Percentiles rank a stretch among this genome's conserved stretches.
Evolutionary conservation across 1,140 invertebrate species (phyloP).

Genomic region (Dendroctonus ponderosae): DNA sequence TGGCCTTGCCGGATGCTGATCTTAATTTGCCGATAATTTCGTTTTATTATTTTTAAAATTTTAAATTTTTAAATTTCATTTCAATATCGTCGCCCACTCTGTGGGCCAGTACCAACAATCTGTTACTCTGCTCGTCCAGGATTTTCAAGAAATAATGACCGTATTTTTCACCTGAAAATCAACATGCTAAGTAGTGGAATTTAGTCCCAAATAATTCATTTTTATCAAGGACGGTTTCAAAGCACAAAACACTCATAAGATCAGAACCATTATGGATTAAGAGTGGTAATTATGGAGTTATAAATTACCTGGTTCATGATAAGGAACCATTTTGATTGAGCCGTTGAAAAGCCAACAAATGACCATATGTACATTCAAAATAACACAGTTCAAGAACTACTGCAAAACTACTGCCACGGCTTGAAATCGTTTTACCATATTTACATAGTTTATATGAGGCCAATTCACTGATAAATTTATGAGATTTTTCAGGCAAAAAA

Average conservation of each 20-base stretch:
- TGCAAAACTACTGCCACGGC: slow-evolving; percentile 7
- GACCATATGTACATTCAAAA: slow-evolving; percentile 5
- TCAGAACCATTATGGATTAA: no score
- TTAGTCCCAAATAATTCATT: no score
- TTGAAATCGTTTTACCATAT: slow-evolving; percentile 12
- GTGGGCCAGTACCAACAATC: slow-evolving; percentile 66
- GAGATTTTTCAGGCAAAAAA: no score
- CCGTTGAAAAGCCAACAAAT: not conserved
- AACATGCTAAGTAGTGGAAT: not conserved
- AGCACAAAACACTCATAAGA: no score
- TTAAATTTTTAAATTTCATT: no score
- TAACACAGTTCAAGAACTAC: slow-evolving; percentile 9
- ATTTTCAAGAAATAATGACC: slow-evolving; percentile 76
- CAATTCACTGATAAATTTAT: slow-evolving; percentile 1
- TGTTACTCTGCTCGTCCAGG: slow-evolving; percentile 69
- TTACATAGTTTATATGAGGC: slow-evolving; percentile 8
- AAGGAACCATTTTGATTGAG: no score
- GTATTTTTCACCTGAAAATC: slow-evolving; percentile 54
- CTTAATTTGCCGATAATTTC: slow-evolving; percentile 78
- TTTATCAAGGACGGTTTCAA: no score
- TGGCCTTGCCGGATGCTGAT: slow-evolving; percentile 87
- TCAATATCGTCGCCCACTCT: slow-evolving; percentile 62
- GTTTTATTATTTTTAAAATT: no score
- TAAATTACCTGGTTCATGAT: no score
- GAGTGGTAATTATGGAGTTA: no score